These are phyloP conservation scores for Phrixothrix hirtus DNA, from an alignment of 2,888 invertebrate genomes.

Conservation along the genomic window DNA sequence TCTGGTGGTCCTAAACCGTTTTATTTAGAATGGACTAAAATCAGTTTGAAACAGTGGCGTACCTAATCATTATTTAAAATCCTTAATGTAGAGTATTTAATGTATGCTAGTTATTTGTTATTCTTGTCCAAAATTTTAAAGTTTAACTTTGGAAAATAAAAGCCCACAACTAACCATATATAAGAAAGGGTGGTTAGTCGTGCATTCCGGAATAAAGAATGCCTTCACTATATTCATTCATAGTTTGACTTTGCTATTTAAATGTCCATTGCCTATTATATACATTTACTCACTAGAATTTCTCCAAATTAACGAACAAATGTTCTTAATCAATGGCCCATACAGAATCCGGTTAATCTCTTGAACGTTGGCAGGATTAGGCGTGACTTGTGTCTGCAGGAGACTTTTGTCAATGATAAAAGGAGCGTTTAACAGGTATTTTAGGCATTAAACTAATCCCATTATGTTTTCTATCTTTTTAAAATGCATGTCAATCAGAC, in stretches of 20 bases:
- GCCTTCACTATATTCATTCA: constrained; percentile 28
- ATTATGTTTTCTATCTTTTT: constrained; percentile 35
- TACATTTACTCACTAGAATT: constrained; percentile 41
- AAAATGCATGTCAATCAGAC: constrained; percentile 39
- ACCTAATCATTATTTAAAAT: too few species aligned
- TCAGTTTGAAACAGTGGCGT: constrained; percentile 27
- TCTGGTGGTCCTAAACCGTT: constrained; percentile 29
- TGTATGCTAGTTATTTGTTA: too few species aligned
- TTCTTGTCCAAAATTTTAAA: not conserved
- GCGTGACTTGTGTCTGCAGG: constrained; percentile 48
- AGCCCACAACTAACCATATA: too few species aligned
- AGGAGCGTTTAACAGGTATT: constrained; percentile 51
- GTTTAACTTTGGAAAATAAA: too few species aligned
- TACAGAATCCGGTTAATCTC: constrained; percentile 50
- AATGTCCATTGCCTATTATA: constrained; percentile 36
- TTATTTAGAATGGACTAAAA: constrained; percentile 14
- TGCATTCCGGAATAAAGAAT: constrained; percentile 27
- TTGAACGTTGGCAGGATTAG: constrained; percentile 47
- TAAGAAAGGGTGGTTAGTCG: too few species aligned
- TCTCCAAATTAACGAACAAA: constrained; percentile 53
- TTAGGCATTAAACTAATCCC: constrained; percentile 43
- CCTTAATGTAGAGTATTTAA: too few species aligned
- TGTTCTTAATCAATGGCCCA: constrained; percentile 53
- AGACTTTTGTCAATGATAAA: constrained; percentile 45
- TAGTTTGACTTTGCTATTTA: constrained; percentile 46